A percentile compares a stretch with the other conserved stretches of the same genome.
Conservation (phyloP, 2,797 vertebrate genomes). For the Bradypus variegatus region DNA sequence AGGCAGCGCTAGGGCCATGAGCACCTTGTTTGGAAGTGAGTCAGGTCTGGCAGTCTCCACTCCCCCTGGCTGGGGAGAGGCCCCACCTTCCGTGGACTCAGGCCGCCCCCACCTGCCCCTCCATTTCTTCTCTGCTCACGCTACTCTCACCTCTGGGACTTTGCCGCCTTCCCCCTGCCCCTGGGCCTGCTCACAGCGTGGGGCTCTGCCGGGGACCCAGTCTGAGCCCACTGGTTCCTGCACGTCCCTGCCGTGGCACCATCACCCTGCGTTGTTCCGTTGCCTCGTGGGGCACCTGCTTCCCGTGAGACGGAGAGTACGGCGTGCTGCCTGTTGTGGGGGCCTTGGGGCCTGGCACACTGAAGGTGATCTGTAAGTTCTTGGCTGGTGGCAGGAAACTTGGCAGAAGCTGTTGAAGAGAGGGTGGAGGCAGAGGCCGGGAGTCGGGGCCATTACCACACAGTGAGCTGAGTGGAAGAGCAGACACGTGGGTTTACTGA, state of each 20-base stretch:
- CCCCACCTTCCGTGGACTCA: background rate
- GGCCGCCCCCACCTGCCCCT: too few relatives aligned
- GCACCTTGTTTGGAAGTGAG: background rate
- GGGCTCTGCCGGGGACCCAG: background rate
- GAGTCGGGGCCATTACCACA: background rate
- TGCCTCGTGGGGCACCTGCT: background rate
- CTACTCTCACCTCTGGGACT: background rate
- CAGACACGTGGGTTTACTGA: background rate
- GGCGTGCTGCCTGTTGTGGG: background rate
- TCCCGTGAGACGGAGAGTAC: background rate
- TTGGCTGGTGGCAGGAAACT: background rate
- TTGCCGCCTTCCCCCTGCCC: background rate
- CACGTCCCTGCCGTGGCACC: background rate
- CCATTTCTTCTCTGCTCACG: rapidly evolving
- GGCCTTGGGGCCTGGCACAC: background rate
- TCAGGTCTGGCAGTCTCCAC: background rate
- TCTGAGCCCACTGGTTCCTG: background rate
- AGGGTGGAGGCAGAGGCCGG: background rate
- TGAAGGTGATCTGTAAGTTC: background rate
- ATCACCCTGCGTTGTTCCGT: background rate
- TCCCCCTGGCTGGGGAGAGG: too few relatives aligned
- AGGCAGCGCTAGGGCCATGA: background rate
- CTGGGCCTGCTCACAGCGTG: background rate
- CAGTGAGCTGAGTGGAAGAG: background rate
- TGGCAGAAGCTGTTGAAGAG: background rate